Evolutionary conservation across 2,113 vertebrate genomes (phyloP).

Genomic region (Pomatostomus ruficeps): DNA sequence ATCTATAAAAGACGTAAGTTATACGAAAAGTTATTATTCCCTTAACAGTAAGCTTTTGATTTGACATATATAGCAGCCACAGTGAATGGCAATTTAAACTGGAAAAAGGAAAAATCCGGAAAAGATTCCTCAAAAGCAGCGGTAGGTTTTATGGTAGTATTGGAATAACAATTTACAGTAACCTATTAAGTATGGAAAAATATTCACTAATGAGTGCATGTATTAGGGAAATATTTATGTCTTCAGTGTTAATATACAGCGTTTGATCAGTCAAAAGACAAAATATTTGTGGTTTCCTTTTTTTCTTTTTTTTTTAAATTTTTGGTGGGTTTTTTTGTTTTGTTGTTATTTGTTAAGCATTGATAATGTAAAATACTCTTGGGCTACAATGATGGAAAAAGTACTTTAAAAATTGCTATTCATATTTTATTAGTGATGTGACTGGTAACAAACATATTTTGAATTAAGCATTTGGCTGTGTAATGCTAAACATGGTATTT

Average conservation of each 20-base stretch:
- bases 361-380: neutral
- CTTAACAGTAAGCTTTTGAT: neutral
- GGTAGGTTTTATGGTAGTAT: neutral
- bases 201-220: neutral
- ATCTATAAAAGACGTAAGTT: neutral
- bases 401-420: neutral
- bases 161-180: neutral
- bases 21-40: neutral
- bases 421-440: neutral
- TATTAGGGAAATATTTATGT: constrained; percentile 34
- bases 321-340: neutral
- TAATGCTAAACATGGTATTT: neutral
- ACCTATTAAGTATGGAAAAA: neutral
- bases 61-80: neutral
- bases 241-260: neutral
- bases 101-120: neutral
- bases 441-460: constrained; percentile 4
- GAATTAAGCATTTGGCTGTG: neutral
- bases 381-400: neutral
- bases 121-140: neutral
- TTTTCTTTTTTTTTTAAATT: neutral
- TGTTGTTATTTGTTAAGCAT: neutral
- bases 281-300: neutral
- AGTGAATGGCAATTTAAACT: neutral
- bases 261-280: constrained; percentile 27